Evolutionary conservation across 1,140 invertebrate genomes (phyloP).

Genomic region (Sitophilus oryzae): DNA sequence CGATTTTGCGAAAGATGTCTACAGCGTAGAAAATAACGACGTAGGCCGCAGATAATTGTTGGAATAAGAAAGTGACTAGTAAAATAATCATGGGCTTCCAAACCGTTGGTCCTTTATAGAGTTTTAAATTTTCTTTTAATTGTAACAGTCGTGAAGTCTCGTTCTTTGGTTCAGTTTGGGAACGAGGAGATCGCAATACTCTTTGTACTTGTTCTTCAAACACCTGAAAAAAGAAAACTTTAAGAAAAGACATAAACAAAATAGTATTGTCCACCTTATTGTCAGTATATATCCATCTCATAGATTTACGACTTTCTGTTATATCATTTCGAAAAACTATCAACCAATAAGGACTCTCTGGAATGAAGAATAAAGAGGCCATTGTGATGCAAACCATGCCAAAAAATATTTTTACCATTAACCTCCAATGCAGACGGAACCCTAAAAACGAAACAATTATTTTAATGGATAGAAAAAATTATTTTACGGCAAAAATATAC

Average conservation of each 20-base stretch:
- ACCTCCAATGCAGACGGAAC: slow-evolving; percentile 46
- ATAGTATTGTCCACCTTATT: slow-evolving; percentile 14
- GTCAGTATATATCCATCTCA: slow-evolving; percentile 45
- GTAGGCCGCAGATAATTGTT: slow-evolving; percentile 56
- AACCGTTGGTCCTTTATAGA: slow-evolving; percentile 36
- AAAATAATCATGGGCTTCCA: slow-evolving; percentile 51
- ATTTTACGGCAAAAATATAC: too few relatives aligned
- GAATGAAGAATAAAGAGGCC: slow-evolving; percentile 44
- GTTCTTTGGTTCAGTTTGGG: neutral
- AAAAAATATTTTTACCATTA: slow-evolving; percentile 45
- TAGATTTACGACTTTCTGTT: slow-evolving; percentile 39
- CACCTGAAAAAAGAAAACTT: slow-evolving; percentile 33
- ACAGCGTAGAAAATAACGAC: slow-evolving; percentile 65
- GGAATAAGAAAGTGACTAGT: slow-evolving; percentile 48
- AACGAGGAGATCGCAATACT: slow-evolving; percentile 29
- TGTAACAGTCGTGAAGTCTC: slow-evolving; percentile 17
- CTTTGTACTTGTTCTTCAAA: slow-evolving; percentile 42
- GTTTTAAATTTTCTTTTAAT: slow-evolving; percentile 14
- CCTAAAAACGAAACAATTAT: too few relatives aligned
- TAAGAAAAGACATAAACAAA: neutral
- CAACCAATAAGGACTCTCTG: slow-evolving; percentile 56
- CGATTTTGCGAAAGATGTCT: slow-evolving; percentile 50
- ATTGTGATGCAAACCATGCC: slow-evolving; percentile 25
- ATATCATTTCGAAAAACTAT: slow-evolving; percentile 43
- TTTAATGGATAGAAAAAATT: too few relatives aligned